Evolutionary conservation across 1,140 invertebrate genomes (phyloP), one percentile per base, ranked within the genome.

Genomic region (Mactra quadrangularis): DNA sequence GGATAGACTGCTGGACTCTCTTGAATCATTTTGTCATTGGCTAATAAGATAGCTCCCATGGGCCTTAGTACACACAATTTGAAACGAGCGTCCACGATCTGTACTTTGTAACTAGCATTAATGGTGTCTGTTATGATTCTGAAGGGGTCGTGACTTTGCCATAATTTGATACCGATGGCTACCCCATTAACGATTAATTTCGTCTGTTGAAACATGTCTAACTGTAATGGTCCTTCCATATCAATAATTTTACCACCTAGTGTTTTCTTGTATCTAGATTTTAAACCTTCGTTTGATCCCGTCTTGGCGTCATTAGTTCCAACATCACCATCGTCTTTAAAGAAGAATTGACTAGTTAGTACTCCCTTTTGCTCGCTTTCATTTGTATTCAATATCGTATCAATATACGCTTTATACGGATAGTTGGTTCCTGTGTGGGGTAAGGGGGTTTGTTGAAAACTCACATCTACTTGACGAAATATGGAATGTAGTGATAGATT

Each of bases 361-460:
- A 35, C 0, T 4, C 22, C 25, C 15, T 38, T 45, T 13, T 71
- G 68, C 33, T 47, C 27, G 33, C 22, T 33, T 59, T 64, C 0
- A 11, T 64, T 50, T 0, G 68, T 72, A 7, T 50, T 35, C 59
- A 81, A 9, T 29, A 84, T 47, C 19, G 83, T 85, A 50, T 85
- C 83, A 22, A 85, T 70, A 50, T 85, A 81, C 17, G 77, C 83
- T 50, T 85, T 85, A 50, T 76, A 85, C 13, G 77, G 71, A 35
- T 85, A 81, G 47, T 81, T 85, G 47, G 41, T 57, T 41, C 76
- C 76, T 35, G 64, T 31, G 27, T 76, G 3, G 11, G 29, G 27
- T 11, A 79, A 70, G 9, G 70, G 35, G 13, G 68, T 85, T n/a
- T 85, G 76, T 33, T 85, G 83, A 0, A 85, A 33, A 33, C 25